Base-by-base conservation (phyloP, 1,140 invertebrate genomes). In the Drosophila arawakana region DNA sequence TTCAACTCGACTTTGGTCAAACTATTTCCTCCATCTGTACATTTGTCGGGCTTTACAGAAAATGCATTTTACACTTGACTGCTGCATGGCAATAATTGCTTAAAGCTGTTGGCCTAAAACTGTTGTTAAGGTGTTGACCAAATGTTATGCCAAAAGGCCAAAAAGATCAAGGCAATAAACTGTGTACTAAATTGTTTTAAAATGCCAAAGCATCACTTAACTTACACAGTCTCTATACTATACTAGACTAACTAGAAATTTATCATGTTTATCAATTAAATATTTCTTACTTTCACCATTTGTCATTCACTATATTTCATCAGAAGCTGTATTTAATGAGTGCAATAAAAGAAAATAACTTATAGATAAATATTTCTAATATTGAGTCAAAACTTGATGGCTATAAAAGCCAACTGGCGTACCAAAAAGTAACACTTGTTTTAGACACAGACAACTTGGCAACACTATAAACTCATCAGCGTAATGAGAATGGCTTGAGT, bases 401-500 rank as follows among this genome's bases (percentile, higher is more conserved):
- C 46, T 73, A 73, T 85, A 82, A 86, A 85, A 57, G 44, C 57
- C 79, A 85, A 76, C 79, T 81, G 62, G 50, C 55, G 41, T 41
- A 44, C 3, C 39, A 25, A 18, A 30, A 43, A n/a, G 34, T 10
- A 4, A 39, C 25, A 34, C 21, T n/a, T 18, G 7, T 46, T 6
- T 47, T 21, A 13, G 13, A 54, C 15, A 7, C 52, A 60, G 72
- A 78, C 78, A 72, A 63, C 76, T 80, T 79, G 81, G 60, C 76
- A 66, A 59, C 72, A 79, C 82, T 81, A 86, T 85, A 82, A 85
- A 85, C 83, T 82, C 83, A 86, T 86, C 81, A 85, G 61, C 71
- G 71, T 85, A 82, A 86, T 85, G 79, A 88, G 82, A 85, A 70
- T 82, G 25, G 63, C 47, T 62, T 63, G 65, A 78, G 59, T 49